A percentile compares a stretch with the other conserved stretches of the same genome.
Conservation (phyloP, 2,113 vertebrate species). For the Tyto alba region DNA sequence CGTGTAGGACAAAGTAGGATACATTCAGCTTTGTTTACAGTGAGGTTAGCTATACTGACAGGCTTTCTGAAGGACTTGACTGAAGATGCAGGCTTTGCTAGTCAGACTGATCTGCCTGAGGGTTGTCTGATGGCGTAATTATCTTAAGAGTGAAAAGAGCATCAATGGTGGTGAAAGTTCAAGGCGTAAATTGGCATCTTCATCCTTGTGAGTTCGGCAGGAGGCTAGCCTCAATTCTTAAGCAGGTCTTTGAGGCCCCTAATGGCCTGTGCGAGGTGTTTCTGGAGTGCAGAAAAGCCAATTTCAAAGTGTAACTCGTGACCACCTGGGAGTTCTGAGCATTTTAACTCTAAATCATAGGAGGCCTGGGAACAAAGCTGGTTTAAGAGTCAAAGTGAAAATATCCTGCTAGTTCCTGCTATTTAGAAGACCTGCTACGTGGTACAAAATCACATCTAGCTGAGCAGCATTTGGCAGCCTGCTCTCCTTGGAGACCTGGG, state of each 20-base stretch:
- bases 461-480: neutral
- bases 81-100: neutral
- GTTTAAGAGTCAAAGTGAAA: neutral
- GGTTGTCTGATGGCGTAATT: neutral
- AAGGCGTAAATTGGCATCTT: neutral
- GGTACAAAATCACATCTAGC: neutral
- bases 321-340: neutral
- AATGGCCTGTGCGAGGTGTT: neutral
- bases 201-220: neutral
- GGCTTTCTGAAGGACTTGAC: neutral
- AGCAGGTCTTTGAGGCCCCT: neutral
- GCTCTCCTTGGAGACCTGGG: neutral
- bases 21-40: neutral
- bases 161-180: neutral
- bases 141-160: neutral
- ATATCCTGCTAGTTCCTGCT: neutral
- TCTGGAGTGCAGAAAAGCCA: neutral
- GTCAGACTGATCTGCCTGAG: neutral
- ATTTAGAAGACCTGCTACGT: neutral
- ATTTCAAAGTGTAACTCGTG: neutral
- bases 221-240: neutral
- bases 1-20: accelerated
- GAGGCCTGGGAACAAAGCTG: neutral
- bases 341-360: neutral
- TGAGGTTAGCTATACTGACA: neutral